Conservation (phyloP, 1,140 invertebrate species). For the Habropoda laboriosa region DNA sequence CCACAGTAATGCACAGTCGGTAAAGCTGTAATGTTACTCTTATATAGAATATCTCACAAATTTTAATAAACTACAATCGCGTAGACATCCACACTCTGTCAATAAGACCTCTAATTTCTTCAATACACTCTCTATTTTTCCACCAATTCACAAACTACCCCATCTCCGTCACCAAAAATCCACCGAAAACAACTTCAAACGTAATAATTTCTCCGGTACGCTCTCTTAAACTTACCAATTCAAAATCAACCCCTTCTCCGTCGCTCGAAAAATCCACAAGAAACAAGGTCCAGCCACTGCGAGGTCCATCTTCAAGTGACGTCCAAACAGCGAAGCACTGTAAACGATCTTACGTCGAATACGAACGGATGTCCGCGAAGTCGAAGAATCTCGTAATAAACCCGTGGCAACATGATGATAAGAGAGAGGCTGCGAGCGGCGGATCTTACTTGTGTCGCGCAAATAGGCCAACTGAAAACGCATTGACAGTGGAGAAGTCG, state of each 20-base stretch:
- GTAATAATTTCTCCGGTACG: too few species aligned
- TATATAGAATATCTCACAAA: too few species aligned
- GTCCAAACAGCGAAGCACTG: not conserved
- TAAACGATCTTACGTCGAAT: not conserved
- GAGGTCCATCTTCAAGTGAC: not conserved
- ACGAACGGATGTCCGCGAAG: not conserved
- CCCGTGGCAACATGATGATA: not conserved
- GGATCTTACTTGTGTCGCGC: slow-evolving; percentile 50
- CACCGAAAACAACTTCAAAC: not conserved
- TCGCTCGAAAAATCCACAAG: too few species aligned
- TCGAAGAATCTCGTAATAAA: not conserved
- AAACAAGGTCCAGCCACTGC: not conserved
- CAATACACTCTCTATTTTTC: too few species aligned
- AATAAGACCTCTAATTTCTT: too few species aligned
- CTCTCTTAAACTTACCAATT: too few species aligned
- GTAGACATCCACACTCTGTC: too few species aligned
- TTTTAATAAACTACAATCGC: too few species aligned
- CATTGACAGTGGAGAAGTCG: slow-evolving; percentile 61
- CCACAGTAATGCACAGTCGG: too few species aligned
- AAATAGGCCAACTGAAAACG: slow-evolving; percentile 69
- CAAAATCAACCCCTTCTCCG: not conserved
- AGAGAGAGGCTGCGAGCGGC: not conserved
- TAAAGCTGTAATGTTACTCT: too few species aligned
- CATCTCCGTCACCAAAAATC: not conserved
- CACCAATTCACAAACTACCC: not conserved